A percentile compares a stretch with the other conserved stretches of the same genome.
Evolutionary conservation across 1,140 invertebrate species (phyloP).

Genomic region (Cylas formicarius): DNA sequence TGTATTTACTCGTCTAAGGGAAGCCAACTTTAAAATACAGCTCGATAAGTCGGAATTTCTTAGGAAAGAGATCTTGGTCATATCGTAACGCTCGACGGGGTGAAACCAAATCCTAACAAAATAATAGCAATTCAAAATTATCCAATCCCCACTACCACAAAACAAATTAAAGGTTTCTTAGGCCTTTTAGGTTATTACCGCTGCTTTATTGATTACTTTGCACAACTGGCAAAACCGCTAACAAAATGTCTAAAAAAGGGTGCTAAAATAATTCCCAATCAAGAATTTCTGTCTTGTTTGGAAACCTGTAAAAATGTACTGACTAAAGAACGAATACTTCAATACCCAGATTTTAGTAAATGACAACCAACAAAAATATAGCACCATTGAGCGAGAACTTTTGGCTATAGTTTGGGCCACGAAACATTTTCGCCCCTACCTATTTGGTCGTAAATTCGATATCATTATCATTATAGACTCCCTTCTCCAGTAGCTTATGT

Average conservation of each 20-base stretch:
- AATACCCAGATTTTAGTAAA: constrained; percentile 39
- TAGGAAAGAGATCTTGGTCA: constrained; percentile 33
- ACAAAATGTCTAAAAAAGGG: constrained; percentile 26
- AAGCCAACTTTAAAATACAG: too few relatives aligned
- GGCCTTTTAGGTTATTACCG: constrained; percentile 33
- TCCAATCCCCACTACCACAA: constrained; percentile 22
- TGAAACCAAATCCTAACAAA: constrained; percentile 30
- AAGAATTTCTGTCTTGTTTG: constrained; percentile 25
- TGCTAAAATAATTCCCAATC: constrained; percentile 18
- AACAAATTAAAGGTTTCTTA: constrained; percentile 30
- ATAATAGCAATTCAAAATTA: constrained; percentile 26
- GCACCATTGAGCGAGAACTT: too few relatives aligned
- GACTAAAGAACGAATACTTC: constrained; percentile 18
- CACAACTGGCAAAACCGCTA: constrained; percentile 25
- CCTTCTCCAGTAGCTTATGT: too few relatives aligned
- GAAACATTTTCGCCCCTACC: too few relatives aligned
- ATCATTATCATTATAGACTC: too few relatives aligned
- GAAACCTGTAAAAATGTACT: constrained; percentile 24
- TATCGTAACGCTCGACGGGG: constrained; percentile 24
- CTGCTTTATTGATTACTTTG: constrained; percentile 28
- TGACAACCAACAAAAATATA: too few relatives aligned
- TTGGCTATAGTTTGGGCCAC: too few relatives aligned
- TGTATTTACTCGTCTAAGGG: too few relatives aligned
- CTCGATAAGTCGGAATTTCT: constrained; percentile 27
- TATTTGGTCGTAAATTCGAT: too few relatives aligned